phyloP scores from a whole-genome alignment of 2,797 vertebrate genomes.

The Anguilla megastoma region DNA sequence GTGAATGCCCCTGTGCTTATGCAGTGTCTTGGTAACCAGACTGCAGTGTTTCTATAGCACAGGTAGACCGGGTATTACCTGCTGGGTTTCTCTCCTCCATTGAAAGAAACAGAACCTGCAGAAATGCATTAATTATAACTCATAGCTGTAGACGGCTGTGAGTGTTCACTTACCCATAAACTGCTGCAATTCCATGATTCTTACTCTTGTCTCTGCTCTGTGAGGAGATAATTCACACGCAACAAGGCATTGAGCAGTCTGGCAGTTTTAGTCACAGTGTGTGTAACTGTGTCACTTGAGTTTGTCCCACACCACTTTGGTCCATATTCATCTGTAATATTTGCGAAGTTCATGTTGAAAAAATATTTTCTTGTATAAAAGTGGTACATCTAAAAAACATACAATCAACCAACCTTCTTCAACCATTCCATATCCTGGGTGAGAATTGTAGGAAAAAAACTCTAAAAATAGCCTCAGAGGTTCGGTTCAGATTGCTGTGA shows the following conservation, averaged over 20 bases:
- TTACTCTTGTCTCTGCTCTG: conserved; percentile 41
- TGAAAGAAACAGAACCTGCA: conserved; percentile 44
- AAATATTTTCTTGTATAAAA: not conserved
- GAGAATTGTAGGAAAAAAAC: not conserved
- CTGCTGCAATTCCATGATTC: not conserved
- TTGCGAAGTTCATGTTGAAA: not conserved
- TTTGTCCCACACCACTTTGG: not conserved
- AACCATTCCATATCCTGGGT: not conserved
- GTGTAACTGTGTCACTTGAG: not conserved
- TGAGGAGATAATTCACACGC: not conserved
- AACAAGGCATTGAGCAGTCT: not conserved
- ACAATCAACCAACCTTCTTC: not conserved
- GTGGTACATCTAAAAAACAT: not conserved
- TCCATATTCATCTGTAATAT: not conserved
- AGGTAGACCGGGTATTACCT: conserved; percentile 52
- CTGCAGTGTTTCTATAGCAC: conserved; percentile 57
- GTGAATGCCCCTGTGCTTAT: conserved; percentile 25
- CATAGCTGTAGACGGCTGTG: conserved; percentile 44
- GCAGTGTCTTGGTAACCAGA: conserved; percentile 25
- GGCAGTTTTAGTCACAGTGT: not conserved
- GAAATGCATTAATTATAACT: conserved; percentile 55
- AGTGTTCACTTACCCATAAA: conserved; percentile 40
- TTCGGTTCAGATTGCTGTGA: not conserved
- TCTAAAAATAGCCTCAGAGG: not conserved
- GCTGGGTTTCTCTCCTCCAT: conserved; percentile 43